Conservation (phyloP, 1,140 invertebrate species). For the Drosophila ercepeae region DNA sequence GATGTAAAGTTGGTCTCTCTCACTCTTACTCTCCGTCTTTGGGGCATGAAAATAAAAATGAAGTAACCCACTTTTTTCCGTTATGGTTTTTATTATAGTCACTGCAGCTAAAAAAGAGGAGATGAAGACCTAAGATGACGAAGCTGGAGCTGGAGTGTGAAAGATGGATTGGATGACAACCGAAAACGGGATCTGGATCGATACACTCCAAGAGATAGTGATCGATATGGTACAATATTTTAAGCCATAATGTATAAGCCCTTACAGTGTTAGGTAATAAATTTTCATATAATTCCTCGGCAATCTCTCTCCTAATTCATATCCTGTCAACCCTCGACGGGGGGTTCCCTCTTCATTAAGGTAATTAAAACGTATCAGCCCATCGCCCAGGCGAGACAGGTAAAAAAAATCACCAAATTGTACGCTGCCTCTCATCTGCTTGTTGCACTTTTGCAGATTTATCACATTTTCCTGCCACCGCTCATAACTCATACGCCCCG, state of each 20-base stretch:
- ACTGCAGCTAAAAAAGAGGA: slow-evolving; percentile 30
- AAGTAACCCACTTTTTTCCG: slow-evolving; percentile 80
- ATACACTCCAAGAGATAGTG: slow-evolving; percentile 1
- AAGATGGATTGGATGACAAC: slow-evolving; percentile 59
- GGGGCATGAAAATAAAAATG: slow-evolving; percentile 77
- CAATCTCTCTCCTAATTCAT: neutral
- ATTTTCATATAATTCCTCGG: neutral
- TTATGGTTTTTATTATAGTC: slow-evolving; percentile 65
- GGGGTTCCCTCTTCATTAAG: slow-evolving; percentile 13
- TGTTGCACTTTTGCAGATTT: slow-evolving; percentile 47
- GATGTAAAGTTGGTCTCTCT: slow-evolving; percentile 53
- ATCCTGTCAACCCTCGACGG: slow-evolving; percentile 11
- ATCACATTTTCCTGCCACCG: slow-evolving; percentile 48
- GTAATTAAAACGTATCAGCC: slow-evolving; percentile 43
- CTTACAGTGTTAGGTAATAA: neutral
- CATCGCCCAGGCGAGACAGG: slow-evolving; percentile 17
- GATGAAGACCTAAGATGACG: slow-evolving; percentile 17
- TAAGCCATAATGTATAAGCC: too few species aligned
- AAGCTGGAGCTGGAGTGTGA: slow-evolving; percentile 52
- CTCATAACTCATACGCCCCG: slow-evolving; percentile 77
- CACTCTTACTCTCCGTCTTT: neutral
- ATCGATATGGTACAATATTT: slow-evolving; percentile 14
- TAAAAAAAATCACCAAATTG: slow-evolving; percentile 31
- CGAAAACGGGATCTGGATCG: slow-evolving; percentile 24
- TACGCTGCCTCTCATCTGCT: slow-evolving; percentile 11